A percentile compares a stretch with the other conserved stretches of the same genome.
Conservation (phyloP, 2,797 vertebrate genomes). For the Ataeniobius toweri region DNA sequence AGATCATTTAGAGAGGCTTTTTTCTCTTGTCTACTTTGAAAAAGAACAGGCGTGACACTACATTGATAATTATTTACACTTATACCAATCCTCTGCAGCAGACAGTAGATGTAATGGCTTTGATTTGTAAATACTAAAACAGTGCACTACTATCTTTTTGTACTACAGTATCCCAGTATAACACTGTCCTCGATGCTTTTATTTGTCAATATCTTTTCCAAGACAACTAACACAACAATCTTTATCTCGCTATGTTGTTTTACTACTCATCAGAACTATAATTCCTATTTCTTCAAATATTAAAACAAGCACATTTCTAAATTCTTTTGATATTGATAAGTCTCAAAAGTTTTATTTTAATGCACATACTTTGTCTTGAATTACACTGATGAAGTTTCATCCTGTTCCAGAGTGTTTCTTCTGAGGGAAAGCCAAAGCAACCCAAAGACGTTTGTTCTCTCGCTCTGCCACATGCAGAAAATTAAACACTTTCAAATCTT, state of each 20-base stretch:
- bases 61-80: slow-evolving; percentile 1
- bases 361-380: background rate
- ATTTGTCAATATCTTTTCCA: background rate
- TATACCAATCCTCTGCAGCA: background rate
- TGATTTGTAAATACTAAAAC: too few relatives aligned
- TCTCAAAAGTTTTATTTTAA: background rate
- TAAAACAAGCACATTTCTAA: too few relatives aligned
- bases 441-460: slow-evolving; percentile 95
- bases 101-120: too few relatives aligned
- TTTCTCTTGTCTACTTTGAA: background rate
- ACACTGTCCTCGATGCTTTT: background rate
- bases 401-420: slow-evolving; percentile 90
- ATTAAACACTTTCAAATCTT: slow-evolving; percentile 98
- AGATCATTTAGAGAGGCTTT: background rate
- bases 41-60: background rate
- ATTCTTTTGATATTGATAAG: background rate
- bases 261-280: background rate
- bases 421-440: slow-evolving; percentile 98
- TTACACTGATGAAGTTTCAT: background rate
- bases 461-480: slow-evolving; percentile 93
- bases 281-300: background rate
- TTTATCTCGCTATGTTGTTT: background rate
- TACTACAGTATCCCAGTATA: background rate
- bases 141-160: background rate
- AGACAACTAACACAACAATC: background rate